Base-by-base conservation (phyloP, 2,113 vertebrate genomes). In the Apeltes quadracus region DNA sequence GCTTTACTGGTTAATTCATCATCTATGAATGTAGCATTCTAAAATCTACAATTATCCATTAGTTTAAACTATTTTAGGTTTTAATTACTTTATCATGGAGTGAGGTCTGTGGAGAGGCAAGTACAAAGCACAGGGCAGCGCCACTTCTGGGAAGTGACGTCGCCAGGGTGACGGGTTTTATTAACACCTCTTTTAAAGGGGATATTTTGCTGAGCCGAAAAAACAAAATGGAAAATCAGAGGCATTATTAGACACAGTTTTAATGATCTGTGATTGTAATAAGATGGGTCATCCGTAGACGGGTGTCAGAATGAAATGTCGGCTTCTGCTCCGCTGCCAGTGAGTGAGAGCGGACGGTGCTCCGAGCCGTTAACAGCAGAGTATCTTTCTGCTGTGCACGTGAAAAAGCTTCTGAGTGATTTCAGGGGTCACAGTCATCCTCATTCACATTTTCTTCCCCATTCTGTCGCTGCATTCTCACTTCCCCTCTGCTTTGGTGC, bases 1-100 rank as follows among this genome's bases (percentile, higher is more conserved):
- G 59, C n/a, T 20, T 71, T 50, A 39, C 29, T 5, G 54, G 59
- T 38, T 18, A 15, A 56, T 77, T 76, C 15, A 61, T 74, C 65
- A 64, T 76, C 46, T 54, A 2, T 62, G 44, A 78, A 71, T 64
- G 3, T n/a, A 23, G 18, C 18, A 13, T 14, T 0, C 1, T n/a
- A 23, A 78, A 72, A 70, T 5, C 18, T 9, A 62, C 5, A 11
- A 16, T 53, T 14, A 67, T 64, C 68, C n/a, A 61, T 61, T 72
- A 4, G 34, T 27, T n/a, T n/a, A n/a, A n/a, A n/a, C n/a, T n/a
- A n/a, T n/a, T n/a, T n/a, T n/a, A n/a, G n/a, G n/a, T n/a, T n/a
- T n/a, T n/a, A n/a, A n/a, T n/a, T n/a, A n/a, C n/a, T n/a, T n/a
- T n/a, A n/a, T n/a, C n/a, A n/a, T n/a, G n/a, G n/a, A n/a, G n/a